Evolutionary conservation across 2,797 vertebrate genomes (phyloP).

Genomic region (Microhierax caerulescens): DNA sequence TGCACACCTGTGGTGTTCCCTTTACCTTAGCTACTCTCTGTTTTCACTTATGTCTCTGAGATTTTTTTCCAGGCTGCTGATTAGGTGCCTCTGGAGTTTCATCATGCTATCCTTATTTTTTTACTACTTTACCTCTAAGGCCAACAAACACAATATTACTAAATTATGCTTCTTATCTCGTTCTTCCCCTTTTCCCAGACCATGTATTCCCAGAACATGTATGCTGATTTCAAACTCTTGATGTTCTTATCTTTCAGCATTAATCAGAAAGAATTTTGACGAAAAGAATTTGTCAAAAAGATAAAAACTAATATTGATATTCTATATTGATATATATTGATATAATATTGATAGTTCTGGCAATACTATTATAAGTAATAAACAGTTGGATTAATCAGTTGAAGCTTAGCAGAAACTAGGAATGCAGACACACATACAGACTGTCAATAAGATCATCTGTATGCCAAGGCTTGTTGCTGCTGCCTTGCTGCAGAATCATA

Average conservation of each 20-base stretch:
- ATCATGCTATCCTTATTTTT: not conserved
- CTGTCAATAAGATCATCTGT: not conserved
- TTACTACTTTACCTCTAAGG: not conserved
- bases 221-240: not conserved
- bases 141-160: not conserved
- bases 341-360: not conserved
- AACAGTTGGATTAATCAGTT: not conserved
- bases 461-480: not conserved
- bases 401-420: not conserved
- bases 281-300: not conserved
- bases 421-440: not conserved
- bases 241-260: not conserved
- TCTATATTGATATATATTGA: too few species aligned
- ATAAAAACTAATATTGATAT: not conserved
- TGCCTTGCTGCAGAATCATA: not conserved
- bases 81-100: not conserved
- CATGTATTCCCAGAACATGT: rapidly evolving
- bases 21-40: not conserved
- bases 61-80: not conserved
- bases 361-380: not conserved
- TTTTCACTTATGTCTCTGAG: not conserved
- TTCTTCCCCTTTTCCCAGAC: not conserved
- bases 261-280: not conserved
- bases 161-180: not conserved
- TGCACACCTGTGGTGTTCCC: not conserved